phyloP scores from a whole-genome alignment of 2,888 invertebrate genomes.

The Apantesis nais region DNA sequence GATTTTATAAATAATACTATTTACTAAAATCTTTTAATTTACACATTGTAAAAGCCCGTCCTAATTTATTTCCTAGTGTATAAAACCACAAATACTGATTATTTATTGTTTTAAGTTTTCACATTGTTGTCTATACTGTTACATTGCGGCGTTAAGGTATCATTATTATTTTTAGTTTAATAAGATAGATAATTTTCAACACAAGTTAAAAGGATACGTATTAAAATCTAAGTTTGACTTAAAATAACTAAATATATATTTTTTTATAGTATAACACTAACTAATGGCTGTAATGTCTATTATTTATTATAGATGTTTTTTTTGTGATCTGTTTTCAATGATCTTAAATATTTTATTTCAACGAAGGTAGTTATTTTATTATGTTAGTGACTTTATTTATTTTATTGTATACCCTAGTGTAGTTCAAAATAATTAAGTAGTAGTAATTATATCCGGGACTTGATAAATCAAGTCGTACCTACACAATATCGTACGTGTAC shows the following conservation, averaged over 20 bases:
- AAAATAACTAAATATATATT: neutral
- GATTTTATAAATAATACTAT: too few relatives aligned
- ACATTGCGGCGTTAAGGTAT: neutral
- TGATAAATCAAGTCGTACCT: neutral
- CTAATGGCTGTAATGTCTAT: neutral
- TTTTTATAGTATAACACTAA: neutral
- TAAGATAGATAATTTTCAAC: too few relatives aligned
- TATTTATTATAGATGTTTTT: neutral
- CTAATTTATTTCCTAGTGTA: neutral
- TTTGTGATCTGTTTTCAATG: conserved; percentile 3
- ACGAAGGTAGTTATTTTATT: neutral
- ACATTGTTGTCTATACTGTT: neutral
- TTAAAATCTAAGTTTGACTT: too few relatives aligned
- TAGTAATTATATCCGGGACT: neutral
- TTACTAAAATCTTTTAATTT: too few relatives aligned
- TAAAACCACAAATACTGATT: neutral
- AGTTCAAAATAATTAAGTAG: neutral
- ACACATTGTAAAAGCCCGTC: neutral
- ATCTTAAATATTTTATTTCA: neutral
- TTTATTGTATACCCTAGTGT: neutral
- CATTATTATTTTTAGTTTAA: neutral
- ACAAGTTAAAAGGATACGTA: too few relatives aligned
- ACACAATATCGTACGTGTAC: neutral
- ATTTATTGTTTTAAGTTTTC: neutral
- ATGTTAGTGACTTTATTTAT: neutral